Base-by-base conservation (phyloP, 2,113 vertebrate species). In the Chloebia gouldiae region DNA sequence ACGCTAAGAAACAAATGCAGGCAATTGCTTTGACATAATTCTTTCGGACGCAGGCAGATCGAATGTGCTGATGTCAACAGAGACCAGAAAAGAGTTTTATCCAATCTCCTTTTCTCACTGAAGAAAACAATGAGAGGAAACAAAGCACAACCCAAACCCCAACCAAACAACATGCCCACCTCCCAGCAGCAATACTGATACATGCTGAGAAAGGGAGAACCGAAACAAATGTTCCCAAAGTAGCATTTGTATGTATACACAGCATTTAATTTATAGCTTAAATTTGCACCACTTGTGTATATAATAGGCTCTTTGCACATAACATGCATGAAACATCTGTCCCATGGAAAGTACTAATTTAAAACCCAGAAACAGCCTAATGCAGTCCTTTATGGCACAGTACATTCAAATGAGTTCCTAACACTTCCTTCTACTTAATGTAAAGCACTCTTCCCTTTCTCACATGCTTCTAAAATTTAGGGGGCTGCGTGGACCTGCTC, bases 21-120 rank as follows among this genome's bases (percentile, higher is more conserved):
- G 81, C 80, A 95, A 92, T 65, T 88, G 92, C 69, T 86, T 66
- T 92, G 89, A 90, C 92, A 80, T 95, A 84, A 95, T 96, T 96
- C 86, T 88, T 96, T 96, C 71, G 78, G 95, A 96, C 51, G 15
- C 91, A 71, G 90, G 88, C 86, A 94, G 94, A 95, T 70, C 59
- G 4, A 60, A 95, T 73, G 94, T 81, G 70, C 85, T 97, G 90
- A 96, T 95, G 86, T 92, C 95, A 90, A 96, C 94, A 94, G 76
- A 90, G 94, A 95, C 85, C 73, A 84, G 90, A 81, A 88, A 39
- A 70, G 68, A 59, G 49, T 47, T 94, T 84, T 45, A 90, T 39
- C 49, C 81, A n/a, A 54, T 60, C 72, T 88, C 49, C 57, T 70
- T 78, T 86, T 61, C 53, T 78, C 53, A 20, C 47, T 33, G 64